Base-by-base conservation (phyloP, 1,140 invertebrate species). In the Pseudobourletiella spinata region DNA sequence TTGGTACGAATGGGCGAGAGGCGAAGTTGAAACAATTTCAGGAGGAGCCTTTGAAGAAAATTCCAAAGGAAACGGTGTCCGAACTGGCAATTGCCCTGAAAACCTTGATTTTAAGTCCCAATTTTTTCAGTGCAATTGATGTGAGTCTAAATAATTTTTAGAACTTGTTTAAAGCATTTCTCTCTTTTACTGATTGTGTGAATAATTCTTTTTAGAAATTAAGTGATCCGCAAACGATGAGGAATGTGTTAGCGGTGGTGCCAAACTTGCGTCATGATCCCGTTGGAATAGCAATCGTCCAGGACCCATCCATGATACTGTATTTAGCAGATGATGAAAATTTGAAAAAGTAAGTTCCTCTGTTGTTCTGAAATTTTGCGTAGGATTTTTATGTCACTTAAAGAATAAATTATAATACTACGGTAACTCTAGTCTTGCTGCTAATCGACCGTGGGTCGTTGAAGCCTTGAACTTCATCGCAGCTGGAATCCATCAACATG, bases 401-500 rank as follows among this genome's bases (percentile, higher is more conserved):
- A 32, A 25, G 30, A 25, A 25, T 28, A 18, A 46, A 48, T 54
- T 56, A 51, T 55, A 25, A n/a, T n/a, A n/a, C n/a, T n/a, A n/a
- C n/a, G n/a, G n/a, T n/a, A n/a, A n/a, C n/a, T 58, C 16, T 46
- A 67, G 66, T 18, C 24, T 68, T 2, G 63, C 63, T 11, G 30
- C 26, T 1, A 57, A 30, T 0, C 42, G 61, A 18, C 67, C 67
- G 3, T 69, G 67, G 67, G 56, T 69, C 20, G 44, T 69, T 20
- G 67, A 69, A 52, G 67, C 67, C 3, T 43, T 69, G 2, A 69
- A 61, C 48, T 63, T 46, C 29, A 63, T 69, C 29, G 35, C 63
- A 1, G 66, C 66, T 6, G 43, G 59, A 1, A 43, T 68, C 22
- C 63, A 65, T 32, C 46, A 58, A 8, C 59, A 65, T 24, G 54